Evolutionary conservation across 2,888 invertebrate species (phyloP).

Genomic region (Stictocephala bisonia): DNA sequence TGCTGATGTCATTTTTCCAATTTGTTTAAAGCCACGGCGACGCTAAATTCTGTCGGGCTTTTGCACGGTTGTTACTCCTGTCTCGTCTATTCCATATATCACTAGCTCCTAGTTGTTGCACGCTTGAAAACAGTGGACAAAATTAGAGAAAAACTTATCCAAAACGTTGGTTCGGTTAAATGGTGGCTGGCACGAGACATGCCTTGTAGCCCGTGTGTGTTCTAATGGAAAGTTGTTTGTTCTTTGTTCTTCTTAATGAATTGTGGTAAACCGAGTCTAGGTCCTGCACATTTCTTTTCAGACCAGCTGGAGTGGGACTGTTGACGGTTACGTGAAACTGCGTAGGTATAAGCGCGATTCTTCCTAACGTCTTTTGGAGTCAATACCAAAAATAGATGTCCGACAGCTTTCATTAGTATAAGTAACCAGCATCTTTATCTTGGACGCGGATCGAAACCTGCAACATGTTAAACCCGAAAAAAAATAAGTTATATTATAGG

Average conservation of each 20-base stretch:
- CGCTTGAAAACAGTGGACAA: constrained; percentile 46
- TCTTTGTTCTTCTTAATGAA: too few relatives aligned
- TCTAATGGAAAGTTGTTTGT: too few relatives aligned
- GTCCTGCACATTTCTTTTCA: constrained; percentile 44
- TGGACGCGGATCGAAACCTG: constrained; percentile 53
- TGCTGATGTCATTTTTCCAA: constrained; percentile 57
- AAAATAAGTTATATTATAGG: too few relatives aligned
- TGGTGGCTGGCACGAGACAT: constrained; percentile 33
- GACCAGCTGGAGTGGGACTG: constrained; percentile 51
- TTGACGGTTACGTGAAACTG: constrained; percentile 41
- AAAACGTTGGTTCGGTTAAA: constrained; percentile 44
- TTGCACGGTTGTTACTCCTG: constrained; percentile 57
- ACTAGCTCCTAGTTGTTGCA: constrained; percentile 40
- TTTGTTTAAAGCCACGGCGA: constrained; percentile 55
- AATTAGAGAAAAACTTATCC: constrained; percentile 46
- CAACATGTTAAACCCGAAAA: constrained; percentile 7
- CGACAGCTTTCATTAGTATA: constrained; percentile 48
- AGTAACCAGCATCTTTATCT: constrained; percentile 42
- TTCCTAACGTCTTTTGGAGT: constrained; percentile 51
- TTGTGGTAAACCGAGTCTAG: constrained; percentile 1
- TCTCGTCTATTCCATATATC: constrained; percentile 58
- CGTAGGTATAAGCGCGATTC: constrained; percentile 52
- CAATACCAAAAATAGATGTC: constrained; percentile 52
- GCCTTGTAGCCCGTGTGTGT: constrained; percentile 42
- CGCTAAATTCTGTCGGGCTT: constrained; percentile 55